phyloP scores from a whole-genome alignment of 2,113 vertebrate genomes.

The Acrocephalus arundinaceus region DNA sequence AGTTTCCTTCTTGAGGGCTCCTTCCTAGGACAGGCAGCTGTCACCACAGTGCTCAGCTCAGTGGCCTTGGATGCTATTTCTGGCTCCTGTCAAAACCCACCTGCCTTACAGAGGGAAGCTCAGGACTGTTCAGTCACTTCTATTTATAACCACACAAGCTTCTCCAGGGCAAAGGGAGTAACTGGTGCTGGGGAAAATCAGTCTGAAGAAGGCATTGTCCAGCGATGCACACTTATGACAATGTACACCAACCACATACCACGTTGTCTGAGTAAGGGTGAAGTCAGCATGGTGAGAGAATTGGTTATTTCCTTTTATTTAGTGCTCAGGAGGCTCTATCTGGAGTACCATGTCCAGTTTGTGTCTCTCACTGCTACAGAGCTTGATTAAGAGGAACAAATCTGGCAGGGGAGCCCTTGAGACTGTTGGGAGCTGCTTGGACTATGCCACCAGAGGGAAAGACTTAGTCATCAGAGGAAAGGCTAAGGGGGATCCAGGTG shows the following conservation, averaged over 20 bases:
- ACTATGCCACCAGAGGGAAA: not conserved
- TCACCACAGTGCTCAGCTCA: not conserved
- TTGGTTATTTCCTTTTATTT: not conserved
- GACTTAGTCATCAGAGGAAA: not conserved
- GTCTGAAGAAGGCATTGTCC: not conserved
- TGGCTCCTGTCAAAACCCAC: not conserved
- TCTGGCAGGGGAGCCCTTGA: not conserved
- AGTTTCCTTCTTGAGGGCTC: not conserved
- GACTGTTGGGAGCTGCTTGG: not conserved
- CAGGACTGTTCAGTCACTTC: not conserved
- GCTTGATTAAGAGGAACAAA: not conserved
- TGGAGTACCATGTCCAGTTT: not conserved
- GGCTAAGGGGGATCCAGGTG: not conserved
- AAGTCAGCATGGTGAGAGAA: not conserved
- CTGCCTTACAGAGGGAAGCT: not conserved
- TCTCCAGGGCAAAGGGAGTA: not conserved
- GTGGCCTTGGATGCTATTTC: not conserved
- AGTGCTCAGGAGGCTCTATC: not conserved
- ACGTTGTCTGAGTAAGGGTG: not conserved
- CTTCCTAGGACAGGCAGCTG: not conserved
- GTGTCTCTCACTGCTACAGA: not conserved
- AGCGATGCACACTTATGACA: accelerated
- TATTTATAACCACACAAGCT: not conserved
- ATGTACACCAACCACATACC: not conserved
- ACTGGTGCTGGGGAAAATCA: not conserved